These are phyloP conservation scores for Talpa occidentalis DNA, from an alignment of 2,113 vertebrate genomes.

Conservation along the genomic window DNA sequence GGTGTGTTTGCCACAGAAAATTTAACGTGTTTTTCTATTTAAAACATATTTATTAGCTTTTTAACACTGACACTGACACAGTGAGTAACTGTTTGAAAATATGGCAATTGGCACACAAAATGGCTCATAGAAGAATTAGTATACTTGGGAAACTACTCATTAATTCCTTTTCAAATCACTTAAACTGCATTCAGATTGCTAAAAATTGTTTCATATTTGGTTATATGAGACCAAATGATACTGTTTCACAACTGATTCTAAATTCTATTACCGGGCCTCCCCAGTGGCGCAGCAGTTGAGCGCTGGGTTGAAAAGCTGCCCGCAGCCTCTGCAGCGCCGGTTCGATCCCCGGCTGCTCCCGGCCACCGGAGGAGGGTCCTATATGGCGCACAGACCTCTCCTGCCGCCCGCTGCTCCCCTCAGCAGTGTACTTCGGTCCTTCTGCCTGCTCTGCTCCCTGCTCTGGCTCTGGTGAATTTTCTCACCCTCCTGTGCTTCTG, in stretches of 20 bases:
- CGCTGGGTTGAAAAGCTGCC: too few species aligned
- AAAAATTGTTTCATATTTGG: neutral
- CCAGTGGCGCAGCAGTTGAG: too few species aligned
- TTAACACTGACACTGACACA: constrained; percentile 6
- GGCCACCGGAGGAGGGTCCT: too few species aligned
- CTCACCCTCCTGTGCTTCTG: too few species aligned
- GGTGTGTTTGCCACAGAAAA: neutral
- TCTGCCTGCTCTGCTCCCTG: too few species aligned
- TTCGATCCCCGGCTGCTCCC: too few species aligned
- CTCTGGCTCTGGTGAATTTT: too few species aligned
- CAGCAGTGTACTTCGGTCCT: too few species aligned
- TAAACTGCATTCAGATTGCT: constrained; percentile 12
- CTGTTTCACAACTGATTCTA: constrained; percentile 6
- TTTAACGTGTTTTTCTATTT: constrained; percentile 17
- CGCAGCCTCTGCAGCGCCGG: too few species aligned
- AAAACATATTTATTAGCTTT: constrained; percentile 14
- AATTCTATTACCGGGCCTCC: neutral
- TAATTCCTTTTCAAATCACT: constrained; percentile 45
- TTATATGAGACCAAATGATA: neutral
- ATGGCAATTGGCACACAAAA: neutral
- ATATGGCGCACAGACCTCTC: too few species aligned
- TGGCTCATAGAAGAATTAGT: neutral
- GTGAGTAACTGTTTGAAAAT: neutral
- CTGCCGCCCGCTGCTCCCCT: too few species aligned
- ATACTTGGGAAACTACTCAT: neutral